A percentile compares a stretch with the other conserved stretches of the same genome.
Evolutionary conservation across 1,140 invertebrate genomes (phyloP).

Genomic region (Zaprionus kolodkinae): DNA sequence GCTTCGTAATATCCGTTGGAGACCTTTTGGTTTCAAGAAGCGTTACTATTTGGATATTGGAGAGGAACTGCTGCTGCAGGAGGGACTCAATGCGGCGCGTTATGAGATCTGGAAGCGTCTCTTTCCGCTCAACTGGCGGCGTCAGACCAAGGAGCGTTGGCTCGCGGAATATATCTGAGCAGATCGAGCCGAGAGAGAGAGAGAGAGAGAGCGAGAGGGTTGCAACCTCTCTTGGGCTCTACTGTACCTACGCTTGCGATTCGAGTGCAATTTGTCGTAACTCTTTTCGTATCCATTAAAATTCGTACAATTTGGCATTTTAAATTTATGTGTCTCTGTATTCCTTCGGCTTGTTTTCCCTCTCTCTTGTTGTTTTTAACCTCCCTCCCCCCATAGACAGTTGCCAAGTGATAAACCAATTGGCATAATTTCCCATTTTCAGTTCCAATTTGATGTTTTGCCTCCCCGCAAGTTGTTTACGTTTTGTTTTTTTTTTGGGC

Average conservation of each 20-base stretch:
- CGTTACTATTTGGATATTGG: slow-evolving; percentile 86
- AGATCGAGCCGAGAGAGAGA: background rate
- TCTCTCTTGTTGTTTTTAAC: slow-evolving; percentile 9
- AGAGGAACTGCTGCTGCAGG: slow-evolving; percentile 83
- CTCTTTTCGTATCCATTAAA: slow-evolving; percentile 34
- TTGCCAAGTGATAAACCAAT: slow-evolving; percentile 77
- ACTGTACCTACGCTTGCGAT: slow-evolving; percentile 51
- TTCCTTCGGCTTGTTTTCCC: slow-evolving; percentile 27
- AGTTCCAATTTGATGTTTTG: slow-evolving; percentile 66
- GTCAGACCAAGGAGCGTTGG: slow-evolving; percentile 64
- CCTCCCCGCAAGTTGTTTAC: slow-evolving; percentile 38
- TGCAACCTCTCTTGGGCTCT: slow-evolving; percentile 14
- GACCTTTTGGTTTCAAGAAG: slow-evolving; percentile 84
- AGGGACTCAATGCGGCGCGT: slow-evolving; percentile 85
- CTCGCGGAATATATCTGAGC: slow-evolving; percentile 42
- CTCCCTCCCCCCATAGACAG: slow-evolving; percentile 6
- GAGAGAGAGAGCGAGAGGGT: background rate
- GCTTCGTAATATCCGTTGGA: slow-evolving; percentile 85
- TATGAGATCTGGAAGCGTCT: slow-evolving; percentile 86
- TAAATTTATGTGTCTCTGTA: slow-evolving; percentile 22
- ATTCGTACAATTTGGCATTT: slow-evolving; percentile 61
- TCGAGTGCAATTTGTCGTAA: background rate
- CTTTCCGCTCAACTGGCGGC: slow-evolving; percentile 85
- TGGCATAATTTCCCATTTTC: slow-evolving; percentile 69
- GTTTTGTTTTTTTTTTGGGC: slow-evolving; percentile 32